These are phyloP conservation scores for Drosophila melanocephala DNA, from an alignment of 2,888 invertebrate species.

Conservation along the genomic window DNA sequence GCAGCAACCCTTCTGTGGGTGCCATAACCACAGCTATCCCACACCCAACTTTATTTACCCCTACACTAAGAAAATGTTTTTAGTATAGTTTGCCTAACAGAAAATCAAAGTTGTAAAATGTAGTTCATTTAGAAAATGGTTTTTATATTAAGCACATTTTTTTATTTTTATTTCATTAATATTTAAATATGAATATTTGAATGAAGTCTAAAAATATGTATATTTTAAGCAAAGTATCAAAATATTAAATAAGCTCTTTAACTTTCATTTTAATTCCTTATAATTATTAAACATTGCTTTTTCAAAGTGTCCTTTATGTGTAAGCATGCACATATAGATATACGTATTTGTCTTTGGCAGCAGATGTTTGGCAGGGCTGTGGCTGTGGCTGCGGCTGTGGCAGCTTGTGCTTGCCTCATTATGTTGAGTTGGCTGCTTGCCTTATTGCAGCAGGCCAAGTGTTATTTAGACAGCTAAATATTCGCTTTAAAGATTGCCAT, in stretches of 20 bases:
- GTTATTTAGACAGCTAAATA: constrained; percentile 26
- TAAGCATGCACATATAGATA: not conserved
- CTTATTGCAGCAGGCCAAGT: constrained; percentile 27
- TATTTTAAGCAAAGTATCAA: not conserved
- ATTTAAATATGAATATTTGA: not conserved
- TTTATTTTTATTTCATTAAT: not conserved
- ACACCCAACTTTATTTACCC: constrained; percentile 19
- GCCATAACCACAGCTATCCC: constrained; percentile 31
- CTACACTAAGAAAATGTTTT: constrained; percentile 1
- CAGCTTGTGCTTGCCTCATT: constrained; percentile 54
- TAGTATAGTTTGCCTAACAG: not conserved
- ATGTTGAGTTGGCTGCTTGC: constrained; percentile 59
- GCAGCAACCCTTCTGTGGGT: constrained; percentile 28
- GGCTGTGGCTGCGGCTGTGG: constrained; percentile 50
- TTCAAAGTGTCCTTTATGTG: not conserved
- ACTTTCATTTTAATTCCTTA: not conserved
- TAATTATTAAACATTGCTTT: not conserved
- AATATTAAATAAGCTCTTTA: not conserved
- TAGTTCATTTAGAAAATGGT: not conserved
- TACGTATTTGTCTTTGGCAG: constrained; percentile 57
- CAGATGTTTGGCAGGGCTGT: constrained; percentile 58
- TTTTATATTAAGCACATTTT: not conserved
- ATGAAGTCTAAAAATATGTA: not conserved
- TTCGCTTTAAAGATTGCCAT: constrained; percentile 25
- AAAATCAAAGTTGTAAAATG: not conserved